These are phyloP conservation scores for Indicator indicator DNA, from an alignment of 2,113 vertebrate species.

Conservation along the genomic window DNA sequence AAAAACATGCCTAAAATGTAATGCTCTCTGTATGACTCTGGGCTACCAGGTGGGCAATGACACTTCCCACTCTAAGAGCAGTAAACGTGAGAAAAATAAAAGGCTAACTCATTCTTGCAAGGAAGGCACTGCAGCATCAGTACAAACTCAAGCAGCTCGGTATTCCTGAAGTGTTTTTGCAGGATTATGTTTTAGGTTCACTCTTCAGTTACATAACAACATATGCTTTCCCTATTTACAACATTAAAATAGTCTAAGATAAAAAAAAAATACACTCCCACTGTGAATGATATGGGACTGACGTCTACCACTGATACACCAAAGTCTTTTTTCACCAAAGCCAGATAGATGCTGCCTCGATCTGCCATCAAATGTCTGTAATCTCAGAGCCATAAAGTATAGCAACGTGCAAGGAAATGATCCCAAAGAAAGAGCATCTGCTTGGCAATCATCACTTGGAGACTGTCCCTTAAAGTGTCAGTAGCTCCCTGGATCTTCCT, in stretches of 20 bases:
- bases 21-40: not conserved
- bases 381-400: not conserved
- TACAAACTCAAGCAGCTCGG: not conserved
- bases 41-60: not conserved
- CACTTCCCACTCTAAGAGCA: not conserved
- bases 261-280: not conserved
- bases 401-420: not conserved
- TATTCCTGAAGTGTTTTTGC: not conserved
- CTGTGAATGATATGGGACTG: not conserved
- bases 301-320: not conserved
- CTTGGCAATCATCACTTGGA: not conserved
- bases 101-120: not conserved
- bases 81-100: not conserved
- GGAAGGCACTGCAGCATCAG: not conserved
- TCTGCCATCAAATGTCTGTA: not conserved
- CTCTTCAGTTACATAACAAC: constrained; percentile 13
- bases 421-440: not conserved
- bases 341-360: constrained; percentile 8
- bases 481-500: not conserved
- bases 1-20: not conserved
- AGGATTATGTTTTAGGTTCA: not conserved
- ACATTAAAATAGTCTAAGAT: not conserved
- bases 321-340: not conserved
- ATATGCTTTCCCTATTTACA: constrained; percentile 29
- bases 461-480: not conserved